These are phyloP conservation scores for Gastrophysa polygoni DNA, from an alignment of 2,888 invertebrate species.

Conservation along the genomic window DNA sequence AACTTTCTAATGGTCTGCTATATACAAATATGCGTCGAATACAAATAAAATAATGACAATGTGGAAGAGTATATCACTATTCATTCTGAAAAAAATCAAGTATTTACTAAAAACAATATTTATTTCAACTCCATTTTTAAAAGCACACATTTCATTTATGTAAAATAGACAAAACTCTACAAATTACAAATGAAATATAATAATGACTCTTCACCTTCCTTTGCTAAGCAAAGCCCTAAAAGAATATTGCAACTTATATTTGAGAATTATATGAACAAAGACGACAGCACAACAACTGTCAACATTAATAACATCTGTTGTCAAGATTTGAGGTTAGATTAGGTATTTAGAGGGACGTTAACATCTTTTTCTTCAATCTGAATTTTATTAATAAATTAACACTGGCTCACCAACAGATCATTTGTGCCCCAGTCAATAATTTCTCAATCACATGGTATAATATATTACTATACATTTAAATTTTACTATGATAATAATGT, in stretches of 20 bases:
- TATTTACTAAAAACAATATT: constrained; percentile 53
- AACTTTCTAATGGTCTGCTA: too few species aligned
- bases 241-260: constrained; percentile 47
- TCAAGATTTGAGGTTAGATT: not conserved
- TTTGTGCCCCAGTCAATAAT: constrained; percentile 47
- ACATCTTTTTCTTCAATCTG: constrained; percentile 22
- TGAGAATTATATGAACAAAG: constrained; percentile 35
- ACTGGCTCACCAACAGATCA: constrained; percentile 42
- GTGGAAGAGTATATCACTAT: too few species aligned
- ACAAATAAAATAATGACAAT: too few species aligned
- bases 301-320: constrained; percentile 23
- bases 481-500: constrained; percentile 47
- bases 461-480: constrained; percentile 51
- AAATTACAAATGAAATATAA: constrained; percentile 49
- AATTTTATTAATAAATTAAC: constrained; percentile 41
- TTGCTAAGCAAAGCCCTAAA: constrained; percentile 51
- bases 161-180: constrained; percentile 53
- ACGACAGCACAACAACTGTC: constrained; percentile 33
- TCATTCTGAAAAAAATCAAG: constrained; percentile 8
- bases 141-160: constrained; percentile 54
- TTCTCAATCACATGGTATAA: constrained; percentile 45
- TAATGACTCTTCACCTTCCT: constrained; percentile 49
- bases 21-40: too few species aligned
- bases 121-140: constrained; percentile 54
- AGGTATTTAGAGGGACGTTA: constrained; percentile 29